Evolutionary conservation across 2,888 invertebrate species (phyloP).

Genomic region (Catocala sponsa): DNA sequence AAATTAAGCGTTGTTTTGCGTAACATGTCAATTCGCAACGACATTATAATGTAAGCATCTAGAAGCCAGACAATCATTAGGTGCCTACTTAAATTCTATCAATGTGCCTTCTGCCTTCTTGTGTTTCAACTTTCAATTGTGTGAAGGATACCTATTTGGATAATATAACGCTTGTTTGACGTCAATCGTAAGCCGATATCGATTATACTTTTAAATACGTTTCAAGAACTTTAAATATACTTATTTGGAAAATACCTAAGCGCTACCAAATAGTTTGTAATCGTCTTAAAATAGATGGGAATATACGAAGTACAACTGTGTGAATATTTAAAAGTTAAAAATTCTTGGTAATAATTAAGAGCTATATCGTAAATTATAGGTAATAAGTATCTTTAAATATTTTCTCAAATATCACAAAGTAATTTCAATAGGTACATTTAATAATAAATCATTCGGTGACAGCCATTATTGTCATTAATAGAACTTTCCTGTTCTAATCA

Average conservation of each 20-base stretch:
- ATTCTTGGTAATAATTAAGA: background rate
- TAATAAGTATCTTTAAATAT: too few relatives aligned
- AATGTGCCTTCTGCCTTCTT: slow-evolving; percentile 13
- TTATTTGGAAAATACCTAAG: too few relatives aligned
- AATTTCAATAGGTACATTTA: too few relatives aligned
- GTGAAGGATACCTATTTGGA: slow-evolving; percentile 1
- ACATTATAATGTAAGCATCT: slow-evolving; percentile 10
- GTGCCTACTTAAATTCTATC: background rate
- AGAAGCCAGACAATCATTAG: slow-evolving; percentile 10
- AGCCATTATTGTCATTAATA: background rate
- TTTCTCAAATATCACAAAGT: too few relatives aligned
- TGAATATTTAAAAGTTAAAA: background rate
- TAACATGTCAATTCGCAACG: slow-evolving; percentile 18
- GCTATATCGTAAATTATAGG: too few relatives aligned
- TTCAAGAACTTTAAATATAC: too few relatives aligned
- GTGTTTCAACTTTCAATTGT: slow-evolving; percentile 22
- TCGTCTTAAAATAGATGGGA: too few relatives aligned
- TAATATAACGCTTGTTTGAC: background rate
- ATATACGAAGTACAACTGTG: too few relatives aligned
- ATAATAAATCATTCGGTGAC: background rate
- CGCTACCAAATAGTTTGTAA: too few relatives aligned
- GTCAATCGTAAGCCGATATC: slow-evolving; percentile 7
- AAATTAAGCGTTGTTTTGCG: slow-evolving; percentile 22
- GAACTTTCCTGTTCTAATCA: slow-evolving; percentile 3
- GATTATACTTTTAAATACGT: slow-evolving; percentile 7